These are phyloP conservation scores for Leptinotarsa defecta DNA, from an alignment of 1,140 invertebrate genomes.

Conservation along the genomic window DNA sequence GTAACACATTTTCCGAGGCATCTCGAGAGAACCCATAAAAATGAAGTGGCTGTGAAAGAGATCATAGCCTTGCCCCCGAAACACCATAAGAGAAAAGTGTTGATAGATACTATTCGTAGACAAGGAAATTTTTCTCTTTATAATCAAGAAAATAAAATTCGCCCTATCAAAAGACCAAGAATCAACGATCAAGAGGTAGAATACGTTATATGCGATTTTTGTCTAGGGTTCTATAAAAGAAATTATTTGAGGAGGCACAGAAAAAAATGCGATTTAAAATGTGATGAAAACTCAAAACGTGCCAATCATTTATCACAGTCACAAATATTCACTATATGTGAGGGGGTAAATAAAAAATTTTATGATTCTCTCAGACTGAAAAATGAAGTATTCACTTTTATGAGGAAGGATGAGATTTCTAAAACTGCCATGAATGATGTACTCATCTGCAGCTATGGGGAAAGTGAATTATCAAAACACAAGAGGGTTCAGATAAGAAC, in stretches of 20 bases:
- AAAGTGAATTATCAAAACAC: conserved; percentile 39
- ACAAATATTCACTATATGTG: conserved; percentile 33
- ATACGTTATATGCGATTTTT: neutral
- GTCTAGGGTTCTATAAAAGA: neutral
- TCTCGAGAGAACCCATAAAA: conserved; percentile 33
- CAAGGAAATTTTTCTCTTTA: conserved; percentile 31
- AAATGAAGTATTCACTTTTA: conserved; percentile 35
- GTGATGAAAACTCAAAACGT: conserved; percentile 25
- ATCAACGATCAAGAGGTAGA: neutral
- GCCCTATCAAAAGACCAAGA: conserved; percentile 27
- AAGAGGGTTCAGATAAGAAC: conserved; percentile 38
- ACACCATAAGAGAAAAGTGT: conserved; percentile 29
- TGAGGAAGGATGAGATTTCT: conserved; percentile 38
- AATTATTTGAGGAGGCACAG: conserved; percentile 21
- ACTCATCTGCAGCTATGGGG: conserved; percentile 37
- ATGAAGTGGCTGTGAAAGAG: conserved; percentile 37
- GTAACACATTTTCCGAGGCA: conserved; percentile 37
- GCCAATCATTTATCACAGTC: conserved; percentile 31
- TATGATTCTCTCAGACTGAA: conserved; percentile 30
- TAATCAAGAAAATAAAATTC: conserved; percentile 25
- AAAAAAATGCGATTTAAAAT: neutral
- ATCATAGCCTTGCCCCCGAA: conserved; percentile 21
- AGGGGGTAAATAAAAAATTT: conserved; percentile 21
- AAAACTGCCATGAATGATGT: conserved; percentile 31
- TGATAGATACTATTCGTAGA: conserved; percentile 30